Evolutionary conservation across 2,888 invertebrate species (phyloP).

Genomic region (Acanthosepion pharaonis): DNA sequence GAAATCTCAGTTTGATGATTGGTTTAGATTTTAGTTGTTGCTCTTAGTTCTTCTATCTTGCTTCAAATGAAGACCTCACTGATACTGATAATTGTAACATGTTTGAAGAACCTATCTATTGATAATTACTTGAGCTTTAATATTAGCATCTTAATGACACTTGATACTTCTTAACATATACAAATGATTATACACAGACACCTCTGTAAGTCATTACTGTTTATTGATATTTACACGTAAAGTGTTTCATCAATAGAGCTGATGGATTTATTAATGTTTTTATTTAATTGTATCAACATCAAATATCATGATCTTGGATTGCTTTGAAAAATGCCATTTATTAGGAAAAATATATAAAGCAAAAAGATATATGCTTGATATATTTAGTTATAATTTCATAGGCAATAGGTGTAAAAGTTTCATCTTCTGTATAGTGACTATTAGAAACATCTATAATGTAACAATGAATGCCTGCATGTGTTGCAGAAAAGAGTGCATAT

Average conservation of each 20-base stretch:
- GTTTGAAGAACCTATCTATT: not conserved
- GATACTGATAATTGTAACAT: not conserved
- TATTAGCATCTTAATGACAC: not conserved
- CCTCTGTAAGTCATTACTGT: not conserved
- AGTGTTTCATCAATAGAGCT: too few relatives aligned
- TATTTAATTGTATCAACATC: not conserved
- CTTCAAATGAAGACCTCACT: not conserved
- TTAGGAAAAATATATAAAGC: not conserved
- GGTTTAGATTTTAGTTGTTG: conserved; percentile 6
- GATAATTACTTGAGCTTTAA: not conserved
- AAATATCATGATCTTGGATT: not conserved
- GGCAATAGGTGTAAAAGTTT: too few relatives aligned
- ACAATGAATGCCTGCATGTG: too few relatives aligned
- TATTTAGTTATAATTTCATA: too few relatives aligned
- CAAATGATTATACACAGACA: not conserved
- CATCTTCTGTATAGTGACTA: too few relatives aligned
- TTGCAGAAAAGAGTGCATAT: too few relatives aligned
- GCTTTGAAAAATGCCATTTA: not conserved
- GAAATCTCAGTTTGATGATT: not conserved
- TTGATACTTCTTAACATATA: not conserved
- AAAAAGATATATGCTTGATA: not conserved
- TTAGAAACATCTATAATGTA: too few relatives aligned
- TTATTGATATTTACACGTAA: not conserved
- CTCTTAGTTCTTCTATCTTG: not conserved
- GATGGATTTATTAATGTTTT: not conserved